Conservation (phyloP, 64 coral and sea anemone genomes). For the Montipora sp. region DNA sequence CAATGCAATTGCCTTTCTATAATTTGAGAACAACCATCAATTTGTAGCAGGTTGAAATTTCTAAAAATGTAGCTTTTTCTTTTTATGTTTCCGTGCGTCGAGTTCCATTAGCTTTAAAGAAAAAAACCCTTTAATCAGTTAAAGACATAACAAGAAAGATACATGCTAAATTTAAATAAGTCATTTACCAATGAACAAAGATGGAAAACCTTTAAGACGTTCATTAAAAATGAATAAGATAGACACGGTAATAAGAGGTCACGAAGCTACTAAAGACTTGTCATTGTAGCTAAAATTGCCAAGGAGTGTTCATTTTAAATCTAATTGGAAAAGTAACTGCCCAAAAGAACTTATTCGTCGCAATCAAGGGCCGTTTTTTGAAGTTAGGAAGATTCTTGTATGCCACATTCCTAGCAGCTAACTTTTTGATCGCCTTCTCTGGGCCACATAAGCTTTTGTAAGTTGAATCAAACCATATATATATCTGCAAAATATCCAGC, state of each 20-base stretch:
- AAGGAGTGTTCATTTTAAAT: slow-evolving; percentile 29
- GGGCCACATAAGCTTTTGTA: no score
- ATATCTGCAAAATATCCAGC: background rate
- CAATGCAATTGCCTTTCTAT: background rate
- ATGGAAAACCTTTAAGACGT: slow-evolving; percentile 51
- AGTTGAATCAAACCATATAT: background rate
- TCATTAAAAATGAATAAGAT: slow-evolving; percentile 62
- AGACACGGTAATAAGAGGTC: slow-evolving; percentile 65
- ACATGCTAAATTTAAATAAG: slow-evolving; percentile 96
- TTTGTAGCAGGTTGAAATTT: background rate
- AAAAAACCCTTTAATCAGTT: slow-evolving; percentile 76
- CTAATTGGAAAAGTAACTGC: slow-evolving; percentile 38
- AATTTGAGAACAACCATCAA: background rate
- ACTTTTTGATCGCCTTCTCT: no score
- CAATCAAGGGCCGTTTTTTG: background rate
- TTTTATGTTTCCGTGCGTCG: background rate
- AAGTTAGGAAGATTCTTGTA: no score
- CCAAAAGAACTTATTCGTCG: background rate
- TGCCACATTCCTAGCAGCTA: no score
- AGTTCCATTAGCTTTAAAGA: slow-evolving; percentile 17
- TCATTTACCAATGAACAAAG: slow-evolving; percentile 91
- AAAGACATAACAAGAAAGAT: slow-evolving; percentile 94
- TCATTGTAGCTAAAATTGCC: slow-evolving; percentile 54
- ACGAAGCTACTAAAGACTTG: slow-evolving; percentile 72
- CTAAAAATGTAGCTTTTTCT: background rate